phyloP scores from a whole-genome alignment of 1,140 invertebrate genomes.

The Diorhabda elongata region DNA sequence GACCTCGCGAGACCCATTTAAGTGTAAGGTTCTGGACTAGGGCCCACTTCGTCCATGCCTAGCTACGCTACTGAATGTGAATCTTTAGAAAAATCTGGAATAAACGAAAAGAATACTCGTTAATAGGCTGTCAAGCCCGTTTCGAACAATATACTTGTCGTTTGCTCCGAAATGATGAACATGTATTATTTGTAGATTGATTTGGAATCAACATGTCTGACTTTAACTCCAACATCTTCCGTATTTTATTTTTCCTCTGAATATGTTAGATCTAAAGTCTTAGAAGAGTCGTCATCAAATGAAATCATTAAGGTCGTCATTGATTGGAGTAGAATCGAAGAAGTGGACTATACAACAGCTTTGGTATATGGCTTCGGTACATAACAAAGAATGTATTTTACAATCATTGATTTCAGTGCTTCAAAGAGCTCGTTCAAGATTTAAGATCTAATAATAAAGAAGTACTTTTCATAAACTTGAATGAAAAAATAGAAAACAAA shows the following conservation, averaged over 20 bases:
- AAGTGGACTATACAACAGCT: slow-evolving; percentile 56
- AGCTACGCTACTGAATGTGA: too few relatives aligned
- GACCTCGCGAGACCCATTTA: neutral
- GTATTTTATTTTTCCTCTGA: slow-evolving; percentile 61
- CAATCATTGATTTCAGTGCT: slow-evolving; percentile 30
- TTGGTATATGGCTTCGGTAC: slow-evolving; percentile 47
- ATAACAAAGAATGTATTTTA: neutral
- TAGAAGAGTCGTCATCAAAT: slow-evolving; percentile 46
- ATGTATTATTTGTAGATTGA: slow-evolving; percentile 44
- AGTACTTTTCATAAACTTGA: slow-evolving; percentile 24
- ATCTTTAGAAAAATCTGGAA: neutral
- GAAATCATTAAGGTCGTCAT: slow-evolving; percentile 48
- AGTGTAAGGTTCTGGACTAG: neutral
- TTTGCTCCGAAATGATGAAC: neutral
- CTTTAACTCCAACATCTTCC: slow-evolving; percentile 55
- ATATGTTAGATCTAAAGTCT: slow-evolving; percentile 55
- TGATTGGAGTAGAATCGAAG: slow-evolving; percentile 53
- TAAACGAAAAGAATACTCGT: too few relatives aligned
- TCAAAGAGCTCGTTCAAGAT: slow-evolving; percentile 31
- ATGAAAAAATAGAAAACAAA: neutral
- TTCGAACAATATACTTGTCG: too few relatives aligned
- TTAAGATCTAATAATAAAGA: slow-evolving; percentile 29
- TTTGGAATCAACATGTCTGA: slow-evolving; percentile 47
- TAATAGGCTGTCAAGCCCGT: too few relatives aligned
- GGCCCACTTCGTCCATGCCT: too few relatives aligned